These are phyloP conservation scores for Caenorhabditis auriculariae DNA, from an alignment of 2,888 invertebrate species.

Conservation along the genomic window DNA sequence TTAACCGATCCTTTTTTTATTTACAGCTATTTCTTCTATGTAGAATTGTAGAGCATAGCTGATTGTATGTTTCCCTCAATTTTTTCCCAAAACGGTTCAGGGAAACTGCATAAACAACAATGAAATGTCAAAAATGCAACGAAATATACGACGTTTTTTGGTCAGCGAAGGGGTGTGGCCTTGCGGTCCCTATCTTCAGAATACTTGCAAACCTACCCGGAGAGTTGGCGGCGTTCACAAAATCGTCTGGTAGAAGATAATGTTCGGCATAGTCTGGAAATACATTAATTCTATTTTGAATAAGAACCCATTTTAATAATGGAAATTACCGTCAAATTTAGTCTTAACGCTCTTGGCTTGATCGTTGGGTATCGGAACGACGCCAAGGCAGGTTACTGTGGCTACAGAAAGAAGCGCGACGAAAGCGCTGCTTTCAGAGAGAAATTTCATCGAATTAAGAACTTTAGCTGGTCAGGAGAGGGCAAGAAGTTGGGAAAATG, in stretches of 20 bases:
- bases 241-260: constrained; percentile 59
- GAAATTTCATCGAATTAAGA: not conserved
- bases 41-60: no score
- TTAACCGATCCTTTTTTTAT: no score
- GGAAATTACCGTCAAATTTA: constrained; percentile 45
- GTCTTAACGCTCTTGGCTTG: constrained; percentile 34
- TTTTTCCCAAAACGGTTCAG: no score
- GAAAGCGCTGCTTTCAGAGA: not conserved
- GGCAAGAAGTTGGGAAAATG: constrained; percentile 3
- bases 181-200: no score
- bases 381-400: constrained; percentile 8
- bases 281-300: not conserved
- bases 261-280: constrained; percentile 53
- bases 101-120: no score
- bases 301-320: no score
- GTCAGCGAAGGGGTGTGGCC: no score
- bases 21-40: no score
- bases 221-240: constrained; percentile 51
- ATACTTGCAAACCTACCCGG: constrained; percentile 37
- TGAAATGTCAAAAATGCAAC: no score
- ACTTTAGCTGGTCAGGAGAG: not conserved
- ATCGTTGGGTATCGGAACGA: constrained; percentile 37
- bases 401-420: not conserved
- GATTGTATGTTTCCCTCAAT: no score
- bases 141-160: no score